phyloP scores from a whole-genome alignment of 2,888 invertebrate species.

The Noctuana brunneofusca region DNA sequence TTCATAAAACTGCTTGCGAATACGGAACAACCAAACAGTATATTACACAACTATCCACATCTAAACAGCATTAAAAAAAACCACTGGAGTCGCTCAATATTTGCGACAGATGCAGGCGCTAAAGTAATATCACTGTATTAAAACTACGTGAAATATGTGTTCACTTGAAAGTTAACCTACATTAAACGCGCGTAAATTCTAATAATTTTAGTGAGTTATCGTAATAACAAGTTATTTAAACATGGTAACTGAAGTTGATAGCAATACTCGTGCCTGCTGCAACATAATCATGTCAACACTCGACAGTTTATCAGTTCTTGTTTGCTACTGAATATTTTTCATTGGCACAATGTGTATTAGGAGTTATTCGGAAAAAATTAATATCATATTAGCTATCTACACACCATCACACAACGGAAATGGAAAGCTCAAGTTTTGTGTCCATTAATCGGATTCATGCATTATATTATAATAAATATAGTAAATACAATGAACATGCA shows the following conservation, averaged over 20 bases:
- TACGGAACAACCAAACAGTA: conserved; percentile 33
- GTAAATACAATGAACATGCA: conserved; percentile 44
- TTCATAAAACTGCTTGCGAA: conserved; percentile 33
- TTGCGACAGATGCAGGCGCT: conserved; percentile 44
- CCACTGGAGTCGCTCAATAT: conserved; percentile 12
- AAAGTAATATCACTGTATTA: conserved; percentile 71
- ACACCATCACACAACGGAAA: conserved; percentile 13
- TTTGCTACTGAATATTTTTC: not conserved
- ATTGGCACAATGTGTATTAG: conserved; percentile 22
- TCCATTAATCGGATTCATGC: conserved; percentile 16
- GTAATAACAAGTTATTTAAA: conserved; percentile 45
- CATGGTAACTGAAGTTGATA: conserved; percentile 67
- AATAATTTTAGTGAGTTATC: conserved; percentile 33
- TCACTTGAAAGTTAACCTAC: conserved; percentile 50
- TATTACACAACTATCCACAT: conserved; percentile 15
- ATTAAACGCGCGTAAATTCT: conserved; percentile 45
- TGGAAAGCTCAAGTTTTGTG: conserved; percentile 40
- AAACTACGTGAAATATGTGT: conserved; percentile 46
- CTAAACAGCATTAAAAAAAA: conserved; percentile 23
- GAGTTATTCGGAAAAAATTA: conserved; percentile 3
- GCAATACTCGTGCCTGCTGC: conserved; percentile 48
- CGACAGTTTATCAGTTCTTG: not conserved
- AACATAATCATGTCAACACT: not conserved
- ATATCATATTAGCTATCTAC: not conserved
- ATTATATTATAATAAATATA: not conserved